These are phyloP conservation scores for Yponomeuta malinellus DNA, from an alignment of 2,888 invertebrate genomes.

Conservation along the genomic window DNA sequence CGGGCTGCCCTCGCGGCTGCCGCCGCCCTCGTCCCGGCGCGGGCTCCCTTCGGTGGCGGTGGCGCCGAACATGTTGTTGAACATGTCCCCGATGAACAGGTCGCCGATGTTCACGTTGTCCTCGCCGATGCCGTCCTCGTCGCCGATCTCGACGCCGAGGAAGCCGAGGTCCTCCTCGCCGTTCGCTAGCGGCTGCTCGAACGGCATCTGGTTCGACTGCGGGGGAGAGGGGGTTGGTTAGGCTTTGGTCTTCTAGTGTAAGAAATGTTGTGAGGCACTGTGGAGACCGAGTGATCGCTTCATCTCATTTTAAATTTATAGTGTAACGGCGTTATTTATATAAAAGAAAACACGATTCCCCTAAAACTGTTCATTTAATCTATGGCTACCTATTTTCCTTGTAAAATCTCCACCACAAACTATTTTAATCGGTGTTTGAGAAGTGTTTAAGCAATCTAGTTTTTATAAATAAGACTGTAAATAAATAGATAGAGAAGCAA, in stretches of 20 bases:
- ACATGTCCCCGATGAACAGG: constrained; percentile 80
- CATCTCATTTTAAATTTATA: no score
- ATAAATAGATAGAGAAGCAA: no score
- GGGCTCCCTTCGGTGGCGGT: constrained; percentile 39
- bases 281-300: no score
- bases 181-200: constrained; percentile 64
- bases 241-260: neutral
- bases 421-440: no score
- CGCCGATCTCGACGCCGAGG: constrained; percentile 60
- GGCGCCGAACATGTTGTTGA: constrained; percentile 71
- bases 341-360: no score
- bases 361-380: no score
- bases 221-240: neutral
- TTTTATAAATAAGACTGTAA: no score
- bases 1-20: constrained; percentile 10
- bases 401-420: no score
- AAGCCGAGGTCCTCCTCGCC: constrained; percentile 66
- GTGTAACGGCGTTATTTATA: no score
- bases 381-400: no score
- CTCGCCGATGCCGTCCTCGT: constrained; percentile 75
- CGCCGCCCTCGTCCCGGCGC: constrained; percentile 20
- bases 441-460: no score
- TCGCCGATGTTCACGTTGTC: constrained; percentile 82
- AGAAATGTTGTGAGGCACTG: no score
- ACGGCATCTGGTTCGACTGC: constrained; percentile 64